phyloP scores from a whole-genome alignment of 1,140 invertebrate genomes.

The Drosophila punjabiensis region DNA sequence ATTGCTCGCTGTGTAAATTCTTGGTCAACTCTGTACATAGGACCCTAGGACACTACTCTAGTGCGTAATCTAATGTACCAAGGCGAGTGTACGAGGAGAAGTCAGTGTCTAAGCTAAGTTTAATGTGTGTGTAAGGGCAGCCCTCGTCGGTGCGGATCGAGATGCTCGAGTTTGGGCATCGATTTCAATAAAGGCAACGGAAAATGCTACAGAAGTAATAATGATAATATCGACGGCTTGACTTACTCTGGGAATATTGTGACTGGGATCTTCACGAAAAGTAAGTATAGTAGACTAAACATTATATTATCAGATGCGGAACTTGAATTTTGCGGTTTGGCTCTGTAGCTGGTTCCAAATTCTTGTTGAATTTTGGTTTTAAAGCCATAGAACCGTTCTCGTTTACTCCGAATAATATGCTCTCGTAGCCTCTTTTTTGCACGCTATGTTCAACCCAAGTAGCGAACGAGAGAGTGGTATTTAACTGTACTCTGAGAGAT shows the following conservation, averaged over 20 bases:
- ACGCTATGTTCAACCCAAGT: too few species aligned
- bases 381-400: too few species aligned
- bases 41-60: not conserved
- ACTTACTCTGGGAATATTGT: not conserved
- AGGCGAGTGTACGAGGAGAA: conserved; percentile 12
- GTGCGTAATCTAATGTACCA: conserved; percentile 11
- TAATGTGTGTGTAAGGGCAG: conserved; percentile 14
- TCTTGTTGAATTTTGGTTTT: too few species aligned
- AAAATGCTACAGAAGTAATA: conserved; percentile 11
- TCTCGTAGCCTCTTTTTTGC: too few species aligned
- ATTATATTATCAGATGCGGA: too few species aligned
- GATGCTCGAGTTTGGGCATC: conserved; percentile 3
- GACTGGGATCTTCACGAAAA: not conserved
- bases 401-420: too few species aligned
- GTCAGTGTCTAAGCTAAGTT: conserved; percentile 36
- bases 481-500: too few species aligned
- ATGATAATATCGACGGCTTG: not conserved
- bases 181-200: conserved; percentile 37
- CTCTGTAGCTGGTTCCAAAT: too few species aligned
- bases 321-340: too few species aligned
- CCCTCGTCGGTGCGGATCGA: conserved; percentile 5
- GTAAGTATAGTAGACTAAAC: not conserved
- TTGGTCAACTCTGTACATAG: not conserved
- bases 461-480: too few species aligned
- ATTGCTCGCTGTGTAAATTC: not conserved